Percentiles rank a stretch among this genome's conserved stretches.
phyloP scores from a whole-genome alignment of 2,888 invertebrate species.

The Capitulum mitella region DNA sequence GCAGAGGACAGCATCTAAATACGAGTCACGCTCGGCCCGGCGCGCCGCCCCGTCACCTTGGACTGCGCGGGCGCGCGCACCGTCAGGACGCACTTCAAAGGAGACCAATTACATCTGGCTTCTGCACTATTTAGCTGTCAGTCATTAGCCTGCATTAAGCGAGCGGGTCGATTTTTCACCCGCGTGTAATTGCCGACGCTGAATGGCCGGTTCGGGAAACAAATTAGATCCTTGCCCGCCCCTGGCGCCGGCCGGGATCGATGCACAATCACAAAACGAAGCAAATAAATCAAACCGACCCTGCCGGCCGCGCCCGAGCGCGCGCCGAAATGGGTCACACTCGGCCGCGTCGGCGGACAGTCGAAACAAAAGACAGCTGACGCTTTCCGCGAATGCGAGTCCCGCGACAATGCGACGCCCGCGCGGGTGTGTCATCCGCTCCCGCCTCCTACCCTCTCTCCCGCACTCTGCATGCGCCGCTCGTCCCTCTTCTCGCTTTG shows the following conservation, averaged over 20 bases:
- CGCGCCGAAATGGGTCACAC: background rate
- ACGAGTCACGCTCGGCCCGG: background rate
- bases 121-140: constrained; percentile 11
- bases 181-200: background rate
- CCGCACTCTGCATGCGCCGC: too few species aligned
- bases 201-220: background rate
- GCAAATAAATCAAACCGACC: constrained; percentile 5
- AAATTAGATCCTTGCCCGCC: background rate
- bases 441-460: too few species aligned
- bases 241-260: background rate
- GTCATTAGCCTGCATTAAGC: background rate
- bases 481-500: too few species aligned
- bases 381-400: background rate
- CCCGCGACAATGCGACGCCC: background rate
- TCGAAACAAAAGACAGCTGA: background rate
- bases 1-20: background rate
- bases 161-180: constrained; percentile 6
- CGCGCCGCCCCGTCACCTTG: background rate
- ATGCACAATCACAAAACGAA: constrained; percentile 1
- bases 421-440: too few species aligned
- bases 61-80: background rate
- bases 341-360: background rate
- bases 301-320: background rate
- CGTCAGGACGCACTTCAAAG: background rate
- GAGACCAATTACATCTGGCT: background rate